Percentiles rank a stretch among this genome's conserved stretches.
phyloP scores from a whole-genome alignment of 2,797 vertebrate genomes.

The Mastacembelus armatus region DNA sequence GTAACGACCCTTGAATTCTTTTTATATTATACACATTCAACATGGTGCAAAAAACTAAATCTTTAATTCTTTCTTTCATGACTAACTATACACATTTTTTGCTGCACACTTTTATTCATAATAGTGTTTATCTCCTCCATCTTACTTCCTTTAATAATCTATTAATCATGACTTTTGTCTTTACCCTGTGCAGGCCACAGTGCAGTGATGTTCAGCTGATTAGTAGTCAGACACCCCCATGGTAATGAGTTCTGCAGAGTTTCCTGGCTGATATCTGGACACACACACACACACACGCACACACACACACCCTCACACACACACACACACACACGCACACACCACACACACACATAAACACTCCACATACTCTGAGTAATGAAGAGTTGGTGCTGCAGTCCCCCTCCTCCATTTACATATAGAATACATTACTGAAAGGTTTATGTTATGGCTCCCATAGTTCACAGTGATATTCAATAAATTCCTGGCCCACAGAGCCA shows the following conservation, averaged over 20 bases:
- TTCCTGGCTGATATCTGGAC: conserved; percentile 26
- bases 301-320: conserved; percentile 30
- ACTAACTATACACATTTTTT: no score
- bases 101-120: no score
- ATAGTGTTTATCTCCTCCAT: no score
- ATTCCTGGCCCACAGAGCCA: conserved; percentile 40
- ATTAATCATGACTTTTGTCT: background rate
- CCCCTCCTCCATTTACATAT: conserved; percentile 70
- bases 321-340: conserved; percentile 6
- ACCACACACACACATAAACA: conserved; percentile 9
- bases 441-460: conserved; percentile 56
- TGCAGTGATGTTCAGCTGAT: conserved; percentile 42
- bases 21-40: no score
- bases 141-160: no score
- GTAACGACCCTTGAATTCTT: background rate
- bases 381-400: conserved; percentile 62
- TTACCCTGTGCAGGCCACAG: background rate
- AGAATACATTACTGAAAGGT: conserved; percentile 72
- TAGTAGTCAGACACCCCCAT: conserved; percentile 17
- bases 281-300: conserved; percentile 16
- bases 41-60: no score
- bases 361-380: conserved; percentile 57
- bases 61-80: no score
- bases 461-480: conserved; percentile 62
- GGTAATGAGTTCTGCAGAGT: conserved; percentile 24